These are phyloP conservation scores for Oreohelix idahoensis DNA, from an alignment of 1,140 invertebrate species.

Conservation along the genomic window DNA sequence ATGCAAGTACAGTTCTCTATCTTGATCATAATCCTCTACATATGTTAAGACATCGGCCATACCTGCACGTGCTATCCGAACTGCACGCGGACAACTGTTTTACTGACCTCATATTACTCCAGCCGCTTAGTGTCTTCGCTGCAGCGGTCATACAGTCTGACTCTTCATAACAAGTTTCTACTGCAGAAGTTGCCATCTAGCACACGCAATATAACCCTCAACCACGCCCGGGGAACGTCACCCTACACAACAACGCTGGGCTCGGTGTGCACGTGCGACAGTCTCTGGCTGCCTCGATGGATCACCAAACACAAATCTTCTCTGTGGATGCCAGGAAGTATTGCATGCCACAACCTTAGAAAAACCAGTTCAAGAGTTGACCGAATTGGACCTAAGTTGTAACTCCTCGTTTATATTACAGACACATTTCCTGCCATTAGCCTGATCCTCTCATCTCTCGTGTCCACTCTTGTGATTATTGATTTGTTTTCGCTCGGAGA, in stretches of 20 bases:
- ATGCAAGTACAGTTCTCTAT: conserved; percentile 17
- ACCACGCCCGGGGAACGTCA: conserved; percentile 32
- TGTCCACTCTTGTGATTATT: conserved; percentile 29
- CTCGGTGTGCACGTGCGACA: conserved; percentile 43
- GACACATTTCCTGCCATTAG: conserved; percentile 29
- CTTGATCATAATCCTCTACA: conserved; percentile 36
- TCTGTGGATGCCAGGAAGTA: background rate
- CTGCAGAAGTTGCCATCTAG: conserved; percentile 39
- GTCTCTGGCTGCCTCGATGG: conserved; percentile 46
- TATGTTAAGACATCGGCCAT: conserved; percentile 34
- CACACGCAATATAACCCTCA: conserved; percentile 42
- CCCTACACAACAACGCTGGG: conserved; percentile 45
- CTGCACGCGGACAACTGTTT: conserved; percentile 32
- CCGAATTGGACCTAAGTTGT: conserved; percentile 37
- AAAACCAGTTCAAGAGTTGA: conserved; percentile 35
- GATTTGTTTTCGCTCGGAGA: conserved; percentile 41
- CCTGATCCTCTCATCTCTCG: conserved; percentile 5
- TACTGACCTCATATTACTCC: conserved; percentile 32
- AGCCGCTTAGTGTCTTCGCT: conserved; percentile 39
- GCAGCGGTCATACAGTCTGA: conserved; percentile 32
- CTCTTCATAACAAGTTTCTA: conserved; percentile 42
- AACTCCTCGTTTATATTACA: conserved; percentile 28
- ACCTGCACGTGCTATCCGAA: conserved; percentile 36
- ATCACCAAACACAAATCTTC: conserved; percentile 25
- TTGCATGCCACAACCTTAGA: conserved; percentile 37